Base-by-base conservation (phyloP, 2,797 vertebrate genomes). In the Chaetodon trifasciatus region DNA sequence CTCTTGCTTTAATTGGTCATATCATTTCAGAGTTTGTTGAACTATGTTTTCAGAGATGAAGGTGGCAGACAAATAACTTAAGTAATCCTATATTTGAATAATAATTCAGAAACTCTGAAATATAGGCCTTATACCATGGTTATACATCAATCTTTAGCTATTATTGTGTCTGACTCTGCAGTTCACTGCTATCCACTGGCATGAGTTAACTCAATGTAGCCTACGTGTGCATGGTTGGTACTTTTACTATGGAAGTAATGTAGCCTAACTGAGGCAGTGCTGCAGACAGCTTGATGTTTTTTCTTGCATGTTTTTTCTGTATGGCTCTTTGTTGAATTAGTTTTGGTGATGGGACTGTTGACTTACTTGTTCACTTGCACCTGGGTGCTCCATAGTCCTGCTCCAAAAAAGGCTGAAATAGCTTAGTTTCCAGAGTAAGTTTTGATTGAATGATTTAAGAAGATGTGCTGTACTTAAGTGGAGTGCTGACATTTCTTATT, bases 1-100 rank as follows among this genome's bases (percentile, higher is more conserved):
- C 76, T 85, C 72, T 79, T 28, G 75, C 86, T 89, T 88, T 44
- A 57, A 81, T 57, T 60, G 77, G 86, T 85, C 81, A 8, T 66
- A 82, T 85, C 23, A 88, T 93, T 93, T 92, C 92, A 93, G 90
- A 92, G 91, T 93, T 93, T 92, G 68, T 70, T 88, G 76, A 89
- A 85, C 81, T 60, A 65, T 70, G 73, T 76, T 73, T 79, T 61
- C 61, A 65, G 58, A 72, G 39, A 64, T 24, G 11, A 66, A n/a
- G 58, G 73, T 49, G 40, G 46, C 37, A 57, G 13, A 56, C 85
- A 65, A 35, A 39, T 6, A 71, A 58, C 49, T 10, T 5, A 2
- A 42, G 42, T 49, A 23, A 40, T 56, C 23, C 23, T n/a, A 23
- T 23, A 42, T n/a, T 62, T 23, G n/a, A 40, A 7, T 74, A 62